Percentiles rank a stretch among this genome's conserved stretches.
Evolutionary conservation across 2,888 invertebrate genomes (phyloP).

Genomic region (Pammene fasciana): DNA sequence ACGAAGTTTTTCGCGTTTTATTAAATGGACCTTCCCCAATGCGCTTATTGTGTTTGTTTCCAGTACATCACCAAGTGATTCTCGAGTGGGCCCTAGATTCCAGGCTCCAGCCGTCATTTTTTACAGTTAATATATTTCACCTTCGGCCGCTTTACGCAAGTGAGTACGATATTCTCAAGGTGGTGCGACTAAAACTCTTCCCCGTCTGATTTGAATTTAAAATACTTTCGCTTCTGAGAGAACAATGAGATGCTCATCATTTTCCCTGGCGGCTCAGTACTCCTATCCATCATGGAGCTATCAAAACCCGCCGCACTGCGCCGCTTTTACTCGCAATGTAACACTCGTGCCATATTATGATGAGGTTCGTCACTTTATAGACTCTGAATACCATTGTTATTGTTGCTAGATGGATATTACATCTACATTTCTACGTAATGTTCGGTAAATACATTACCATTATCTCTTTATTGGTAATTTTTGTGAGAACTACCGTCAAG

Average conservation of each 20-base stretch:
- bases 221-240: slow-evolving; percentile 55
- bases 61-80: slow-evolving; percentile 6
- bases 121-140: slow-evolving; percentile 40
- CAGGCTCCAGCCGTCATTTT: not conserved
- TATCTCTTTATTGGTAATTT: too few species aligned
- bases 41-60: slow-evolving; percentile 5
- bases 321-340: slow-evolving; percentile 40
- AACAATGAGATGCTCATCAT: slow-evolving; percentile 64
- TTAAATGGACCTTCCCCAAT: slow-evolving; percentile 23
- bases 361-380: slow-evolving; percentile 16
- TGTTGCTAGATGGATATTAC: not conserved
- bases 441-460: too few species aligned
- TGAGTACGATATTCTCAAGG: slow-evolving; percentile 56
- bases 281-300: slow-evolving; percentile 60
- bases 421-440: too few species aligned
- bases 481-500: too few species aligned
- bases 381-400: slow-evolving; percentile 13
- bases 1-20: slow-evolving; percentile 26
- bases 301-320: slow-evolving; percentile 49
- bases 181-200: slow-evolving; percentile 55
- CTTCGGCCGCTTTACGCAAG: slow-evolving; percentile 40
- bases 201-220: slow-evolving; percentile 67
- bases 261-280: slow-evolving; percentile 52
- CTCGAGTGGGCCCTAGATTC: not conserved
- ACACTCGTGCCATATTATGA: slow-evolving; percentile 27